A percentile compares a stretch with the other conserved stretches of the same genome.
These are phyloP conservation scores for Scarus forsteni DNA, from an alignment of 2,797 vertebrate genomes.

Conservation along the genomic window DNA sequence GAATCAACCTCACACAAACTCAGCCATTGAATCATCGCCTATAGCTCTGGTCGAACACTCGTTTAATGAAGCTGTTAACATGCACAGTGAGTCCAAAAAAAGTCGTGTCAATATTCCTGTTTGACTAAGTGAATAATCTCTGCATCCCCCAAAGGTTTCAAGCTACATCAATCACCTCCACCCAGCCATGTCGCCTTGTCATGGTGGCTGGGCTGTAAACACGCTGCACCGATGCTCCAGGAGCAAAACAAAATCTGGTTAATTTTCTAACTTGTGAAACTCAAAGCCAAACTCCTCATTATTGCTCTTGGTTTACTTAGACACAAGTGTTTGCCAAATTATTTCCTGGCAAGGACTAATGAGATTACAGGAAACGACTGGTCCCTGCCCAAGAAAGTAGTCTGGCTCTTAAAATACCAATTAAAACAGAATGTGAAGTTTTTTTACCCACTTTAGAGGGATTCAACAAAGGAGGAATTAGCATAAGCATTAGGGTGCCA, in stretches of 20 bases:
- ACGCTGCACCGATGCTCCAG: constrained; percentile 1
- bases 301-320: neutral
- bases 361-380: constrained; percentile 10
- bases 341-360: neutral
- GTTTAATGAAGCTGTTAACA: constrained; percentile 40
- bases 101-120: constrained; percentile 16
- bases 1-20: neutral
- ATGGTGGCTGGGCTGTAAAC: constrained; percentile 21
- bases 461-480: constrained; percentile 1
- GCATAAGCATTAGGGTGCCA: neutral
- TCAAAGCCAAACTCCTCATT: neutral
- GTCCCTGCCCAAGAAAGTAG: constrained; percentile 11
- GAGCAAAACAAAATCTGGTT: neutral
- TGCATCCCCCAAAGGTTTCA: constrained; percentile 23
- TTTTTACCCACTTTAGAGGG: constrained; percentile 3
- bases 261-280: neutral
- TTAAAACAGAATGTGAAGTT: neutral
- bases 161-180: constrained; percentile 34
- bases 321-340: neutral
- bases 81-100: constrained; percentile 3
- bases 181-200: neutral
- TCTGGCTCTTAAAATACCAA: neutral
- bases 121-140: constrained; percentile 29
- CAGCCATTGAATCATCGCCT: neutral
- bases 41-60: neutral